Conservation (phyloP, 2,113 vertebrate genomes). For the Rhegmatorhina hoffmannsi region DNA sequence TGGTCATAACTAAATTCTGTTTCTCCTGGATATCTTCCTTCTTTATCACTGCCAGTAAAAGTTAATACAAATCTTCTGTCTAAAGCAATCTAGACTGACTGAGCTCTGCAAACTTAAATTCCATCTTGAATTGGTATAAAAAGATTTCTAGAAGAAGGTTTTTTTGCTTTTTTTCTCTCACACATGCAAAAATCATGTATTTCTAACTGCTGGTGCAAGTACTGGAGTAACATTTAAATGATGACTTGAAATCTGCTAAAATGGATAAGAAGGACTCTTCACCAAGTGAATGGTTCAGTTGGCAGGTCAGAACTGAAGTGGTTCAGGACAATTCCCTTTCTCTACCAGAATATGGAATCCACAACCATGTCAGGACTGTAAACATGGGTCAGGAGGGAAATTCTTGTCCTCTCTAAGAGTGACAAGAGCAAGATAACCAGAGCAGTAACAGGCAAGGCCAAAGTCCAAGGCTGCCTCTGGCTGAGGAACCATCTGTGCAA, state of each 20-base stretch:
- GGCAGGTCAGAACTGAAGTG: neutral
- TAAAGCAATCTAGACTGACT: neutral
- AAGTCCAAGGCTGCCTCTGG: neutral
- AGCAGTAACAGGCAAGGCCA: neutral
- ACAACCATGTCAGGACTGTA: accelerated
- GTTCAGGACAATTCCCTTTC: neutral
- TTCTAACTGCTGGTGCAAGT: neutral
- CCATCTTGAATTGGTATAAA: neutral
- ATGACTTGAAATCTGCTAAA: neutral
- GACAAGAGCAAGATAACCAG: neutral
- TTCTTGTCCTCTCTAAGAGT: neutral
- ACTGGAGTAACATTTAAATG: neutral
- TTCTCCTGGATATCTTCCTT: neutral
- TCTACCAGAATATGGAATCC: neutral
- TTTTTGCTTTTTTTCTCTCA: neutral
- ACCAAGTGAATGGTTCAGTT: neutral
- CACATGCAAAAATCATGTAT: neutral
- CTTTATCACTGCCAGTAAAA: neutral
- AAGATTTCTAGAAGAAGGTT: neutral
- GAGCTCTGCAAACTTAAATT: neutral
- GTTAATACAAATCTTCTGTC: neutral
- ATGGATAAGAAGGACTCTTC: neutral
- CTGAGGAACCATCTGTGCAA: too few species aligned
- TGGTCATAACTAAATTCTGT: neutral
- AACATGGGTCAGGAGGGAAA: neutral